Base-by-base conservation (phyloP, 2,113 vertebrate genomes). In the Carassius gibelio region DNA sequence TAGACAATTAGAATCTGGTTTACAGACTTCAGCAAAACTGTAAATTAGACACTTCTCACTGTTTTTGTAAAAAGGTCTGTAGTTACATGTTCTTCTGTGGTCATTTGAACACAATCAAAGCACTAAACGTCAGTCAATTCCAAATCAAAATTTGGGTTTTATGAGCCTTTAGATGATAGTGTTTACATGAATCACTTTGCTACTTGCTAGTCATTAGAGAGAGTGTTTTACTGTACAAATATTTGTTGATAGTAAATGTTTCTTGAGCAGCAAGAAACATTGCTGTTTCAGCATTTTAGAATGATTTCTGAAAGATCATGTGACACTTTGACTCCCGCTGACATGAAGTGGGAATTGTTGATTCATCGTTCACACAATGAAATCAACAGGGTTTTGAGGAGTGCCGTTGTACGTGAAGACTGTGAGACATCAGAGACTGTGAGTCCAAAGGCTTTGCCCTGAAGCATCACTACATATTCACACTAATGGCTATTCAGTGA, bases 381-480 rank as follows among this genome's bases (percentile, higher is more conserved):
- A 14, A 71, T 71, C 34, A 38, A 38, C 7, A 71, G 8, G 30
- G 6, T 5, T 30, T 66, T 68, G 30, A 36, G 14, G 36, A 68
- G 8, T 69, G 26, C 30, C 57, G 26, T 21, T 75, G 21, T 11
- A 48, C 11, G 48, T 48, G 21, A n/a, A 75, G n/a, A n/a, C 10
- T 0, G 19, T n/a, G 11, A 21, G 6, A 7, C 15, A 62, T 30
- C 59, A 78, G 1, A 78, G 30, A n/a, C n/a, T 66, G 21, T 10
- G 14, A 48, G 38, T 81, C n/a, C n/a, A 66, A 48, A 62, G n/a
- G 78, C 0, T 81, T 81, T 81, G 38, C 78, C 75, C 83, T 68
- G 45, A 30, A 77, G 57, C 8, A 14, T 8, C 42, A 9, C 48
- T 5, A 19, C 23, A 57, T 45, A 72, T 26, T 34, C 8, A 76